phyloP scores from a whole-genome alignment of 2,797 vertebrate genomes.

The Falco columbarius region DNA sequence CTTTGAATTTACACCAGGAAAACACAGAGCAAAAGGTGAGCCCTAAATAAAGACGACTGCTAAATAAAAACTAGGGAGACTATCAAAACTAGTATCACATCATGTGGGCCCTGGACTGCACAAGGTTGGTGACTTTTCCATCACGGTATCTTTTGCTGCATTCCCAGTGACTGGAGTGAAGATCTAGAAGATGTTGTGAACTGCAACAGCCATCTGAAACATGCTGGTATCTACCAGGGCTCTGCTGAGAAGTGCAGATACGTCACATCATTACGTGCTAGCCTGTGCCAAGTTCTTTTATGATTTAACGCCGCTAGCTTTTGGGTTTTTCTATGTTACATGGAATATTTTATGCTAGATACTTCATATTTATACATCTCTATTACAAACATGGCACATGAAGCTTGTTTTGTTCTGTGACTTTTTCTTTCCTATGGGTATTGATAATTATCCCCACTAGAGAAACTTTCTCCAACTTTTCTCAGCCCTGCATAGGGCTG shows the following conservation, averaged over 20 bases:
- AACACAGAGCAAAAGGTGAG: background rate
- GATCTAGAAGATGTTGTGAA: background rate
- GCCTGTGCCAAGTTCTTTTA: background rate
- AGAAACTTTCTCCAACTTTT: background rate
- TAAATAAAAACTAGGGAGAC: background rate
- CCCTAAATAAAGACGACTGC: background rate
- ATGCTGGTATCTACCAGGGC: too few species aligned
- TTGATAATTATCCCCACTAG: background rate
- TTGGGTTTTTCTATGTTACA: background rate
- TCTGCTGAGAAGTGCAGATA: background rate
- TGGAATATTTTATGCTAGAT: background rate
- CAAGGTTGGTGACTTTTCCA: background rate
- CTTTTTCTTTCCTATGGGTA: background rate
- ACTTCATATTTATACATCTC: background rate
- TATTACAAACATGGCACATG: background rate
- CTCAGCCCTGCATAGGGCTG: background rate
- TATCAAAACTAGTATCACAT: background rate
- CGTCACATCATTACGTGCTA: accelerated
- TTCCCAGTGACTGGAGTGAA: background rate
- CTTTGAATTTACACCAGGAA: background rate
- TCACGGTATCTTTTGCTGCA: background rate
- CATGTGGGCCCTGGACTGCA: accelerated
- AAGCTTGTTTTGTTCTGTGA: background rate
- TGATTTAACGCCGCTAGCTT: background rate
- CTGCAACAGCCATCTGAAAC: background rate